Evolutionary conservation across 2,888 invertebrate species (phyloP).

Genomic region (Camptogramma bilineatum): DNA sequence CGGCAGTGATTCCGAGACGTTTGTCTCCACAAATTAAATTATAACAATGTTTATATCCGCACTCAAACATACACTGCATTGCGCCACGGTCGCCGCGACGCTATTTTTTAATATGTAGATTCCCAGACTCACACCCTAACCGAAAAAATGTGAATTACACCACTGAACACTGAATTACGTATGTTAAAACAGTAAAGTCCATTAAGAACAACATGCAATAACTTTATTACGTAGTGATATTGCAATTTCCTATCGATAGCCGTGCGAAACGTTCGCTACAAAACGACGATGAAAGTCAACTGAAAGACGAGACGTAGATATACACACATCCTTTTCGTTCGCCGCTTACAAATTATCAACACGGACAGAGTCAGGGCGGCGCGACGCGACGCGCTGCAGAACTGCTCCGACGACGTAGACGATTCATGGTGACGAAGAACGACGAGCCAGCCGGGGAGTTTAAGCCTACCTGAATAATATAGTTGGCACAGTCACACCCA

Average conservation of each 20-base stretch:
- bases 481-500: slow-evolving; percentile 74
- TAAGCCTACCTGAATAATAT: slow-evolving; percentile 64
- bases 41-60: slow-evolving; percentile 73
- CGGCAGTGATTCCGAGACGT: slow-evolving; percentile 63
- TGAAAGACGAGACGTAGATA: slow-evolving; percentile 85
- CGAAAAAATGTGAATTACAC: slow-evolving; percentile 46
- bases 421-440: slow-evolving; percentile 54
- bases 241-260: slow-evolving; percentile 81
- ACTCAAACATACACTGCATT: slow-evolving; percentile 84
- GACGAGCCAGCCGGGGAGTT: slow-evolving; percentile 55
- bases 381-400: slow-evolving; percentile 53
- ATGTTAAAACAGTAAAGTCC: slow-evolving; percentile 52
- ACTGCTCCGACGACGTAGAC: slow-evolving; percentile 50
- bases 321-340: slow-evolving; percentile 84
- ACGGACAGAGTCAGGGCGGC: slow-evolving; percentile 55
- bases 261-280: slow-evolving; percentile 84
- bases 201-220: slow-evolving; percentile 64
- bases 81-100: slow-evolving; percentile 81
- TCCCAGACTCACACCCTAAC: slow-evolving; percentile 53
- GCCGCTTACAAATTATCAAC: slow-evolving; percentile 80
- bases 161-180: slow-evolving; percentile 47
- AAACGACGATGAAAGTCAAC: slow-evolving; percentile 85
- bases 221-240: slow-evolving; percentile 82
- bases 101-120: slow-evolving; percentile 63
- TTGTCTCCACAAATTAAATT: slow-evolving; percentile 66